phyloP scores from a whole-genome alignment of 2,797 vertebrate species.

The Tangara arthus region DNA sequence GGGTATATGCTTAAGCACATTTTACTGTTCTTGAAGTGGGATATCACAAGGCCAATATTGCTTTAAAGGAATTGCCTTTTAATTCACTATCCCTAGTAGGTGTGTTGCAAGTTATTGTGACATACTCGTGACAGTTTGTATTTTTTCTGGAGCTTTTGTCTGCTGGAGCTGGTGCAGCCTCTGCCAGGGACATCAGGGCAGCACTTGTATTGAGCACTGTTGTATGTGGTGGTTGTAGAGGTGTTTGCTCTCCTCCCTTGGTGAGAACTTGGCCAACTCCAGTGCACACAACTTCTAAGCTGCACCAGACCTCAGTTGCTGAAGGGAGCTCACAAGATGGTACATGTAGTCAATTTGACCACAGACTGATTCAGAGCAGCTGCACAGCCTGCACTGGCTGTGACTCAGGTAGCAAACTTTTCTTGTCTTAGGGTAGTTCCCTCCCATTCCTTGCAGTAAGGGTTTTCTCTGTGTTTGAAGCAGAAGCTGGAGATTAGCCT shows the following conservation, averaged over 20 bases:
- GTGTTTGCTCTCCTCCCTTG: not conserved
- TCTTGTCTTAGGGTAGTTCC: not conserved
- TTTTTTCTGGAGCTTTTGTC: not conserved
- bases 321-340: not conserved
- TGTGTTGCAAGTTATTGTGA: not conserved
- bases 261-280: not conserved
- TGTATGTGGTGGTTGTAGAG: not conserved
- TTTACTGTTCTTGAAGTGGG: not conserved
- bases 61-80: not conserved
- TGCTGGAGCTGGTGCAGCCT: not conserved
- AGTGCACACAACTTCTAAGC: fast-evolving
- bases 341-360: not conserved
- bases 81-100: fast-evolving
- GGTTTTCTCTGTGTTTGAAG: not conserved
- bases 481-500: not conserved
- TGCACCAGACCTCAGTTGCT: not conserved
- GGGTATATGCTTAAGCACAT: fast-evolving
- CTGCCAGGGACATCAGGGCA: not conserved
- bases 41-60: not conserved
- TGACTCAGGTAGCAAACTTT: not conserved
- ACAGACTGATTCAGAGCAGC: not conserved
- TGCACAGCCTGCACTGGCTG: not conserved
- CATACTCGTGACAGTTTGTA: not conserved
- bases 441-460: not conserved
- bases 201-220: not conserved